Evolutionary conservation across 2,888 invertebrate species (phyloP).

Genomic region (Horisme vitalbata): DNA sequence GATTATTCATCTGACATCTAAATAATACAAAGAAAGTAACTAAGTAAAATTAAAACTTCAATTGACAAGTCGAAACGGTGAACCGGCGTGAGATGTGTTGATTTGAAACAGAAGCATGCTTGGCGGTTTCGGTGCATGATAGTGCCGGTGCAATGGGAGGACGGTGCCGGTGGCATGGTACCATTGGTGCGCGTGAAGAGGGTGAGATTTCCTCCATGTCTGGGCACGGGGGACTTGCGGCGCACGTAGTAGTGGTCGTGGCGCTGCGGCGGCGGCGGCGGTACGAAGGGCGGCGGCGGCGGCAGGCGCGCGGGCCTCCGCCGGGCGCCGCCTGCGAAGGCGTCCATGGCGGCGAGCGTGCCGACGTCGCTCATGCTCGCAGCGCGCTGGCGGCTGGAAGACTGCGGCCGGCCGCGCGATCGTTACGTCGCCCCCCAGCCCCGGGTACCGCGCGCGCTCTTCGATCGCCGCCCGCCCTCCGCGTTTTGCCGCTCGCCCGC

Average conservation of each 20-base stretch:
- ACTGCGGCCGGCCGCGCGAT: conserved; percentile 70
- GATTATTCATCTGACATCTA: conserved; percentile 4
- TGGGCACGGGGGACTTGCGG: conserved; percentile 76
- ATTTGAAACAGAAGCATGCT: conserved; percentile 19
- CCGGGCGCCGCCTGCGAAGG: conserved; percentile 80
- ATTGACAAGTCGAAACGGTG: conserved; percentile 15
- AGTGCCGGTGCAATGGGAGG: conserved; percentile 24
- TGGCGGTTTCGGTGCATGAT: conserved; percentile 18
- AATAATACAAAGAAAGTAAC: conserved; percentile 8
- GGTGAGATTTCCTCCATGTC: conserved; percentile 69
- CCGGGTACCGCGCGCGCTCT: conserved; percentile 73
- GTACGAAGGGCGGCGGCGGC: conserved; percentile 77
- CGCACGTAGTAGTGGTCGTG: conserved; percentile 79
- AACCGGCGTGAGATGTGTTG: conserved; percentile 21
- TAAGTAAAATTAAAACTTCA: conserved; percentile 13
- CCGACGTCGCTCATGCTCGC: conserved; percentile 81
- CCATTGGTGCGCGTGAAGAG: conserved; percentile 76
- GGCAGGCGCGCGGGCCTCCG: conserved; percentile 74
- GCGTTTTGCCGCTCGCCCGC: conserved; percentile 66
- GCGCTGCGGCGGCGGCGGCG: conserved; percentile 75
- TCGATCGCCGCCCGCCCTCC: conserved; percentile 79
- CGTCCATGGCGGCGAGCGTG: conserved; percentile 81
- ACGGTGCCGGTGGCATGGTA: conserved; percentile 50
- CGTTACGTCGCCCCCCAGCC: conserved; percentile 64
- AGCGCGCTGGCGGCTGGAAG: conserved; percentile 78